Percentiles rank a stretch among this genome's conserved stretches.
Evolutionary conservation across 2,797 vertebrate genomes (phyloP).

Genomic region (Gallirallus australis): DNA sequence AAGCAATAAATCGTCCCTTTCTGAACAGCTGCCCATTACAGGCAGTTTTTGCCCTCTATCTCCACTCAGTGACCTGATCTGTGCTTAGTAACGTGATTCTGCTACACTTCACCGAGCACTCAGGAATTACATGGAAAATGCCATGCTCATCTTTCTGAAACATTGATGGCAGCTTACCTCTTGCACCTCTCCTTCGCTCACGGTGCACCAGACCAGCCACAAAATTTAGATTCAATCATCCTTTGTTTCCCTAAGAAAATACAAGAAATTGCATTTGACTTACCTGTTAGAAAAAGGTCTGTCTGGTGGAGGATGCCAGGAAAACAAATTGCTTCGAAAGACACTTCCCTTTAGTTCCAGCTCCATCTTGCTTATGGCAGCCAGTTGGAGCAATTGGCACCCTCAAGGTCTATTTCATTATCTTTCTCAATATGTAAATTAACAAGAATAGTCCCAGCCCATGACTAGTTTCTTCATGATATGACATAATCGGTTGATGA

Average conservation of each 20-base stretch:
- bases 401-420: background rate
- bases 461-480: background rate
- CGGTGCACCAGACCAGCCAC: background rate
- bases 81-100: background rate
- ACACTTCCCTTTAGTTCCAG: background rate
- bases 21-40: background rate
- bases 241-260: background rate
- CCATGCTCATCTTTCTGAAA: background rate
- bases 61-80: background rate
- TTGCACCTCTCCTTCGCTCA: background rate
- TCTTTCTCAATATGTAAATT: background rate
- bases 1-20: background rate
- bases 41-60: background rate
- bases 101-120: background rate
- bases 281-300: background rate
- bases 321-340: background rate
- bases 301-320: background rate
- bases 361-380: background rate
- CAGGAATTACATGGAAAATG: background rate
- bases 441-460: background rate
- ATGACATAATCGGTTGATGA: background rate
- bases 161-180: background rate
- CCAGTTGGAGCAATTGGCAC: rapidly evolving
- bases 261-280: background rate
- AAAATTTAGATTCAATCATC: background rate